Base-by-base conservation (phyloP, 2,888 invertebrate genomes). In the Oeneis ivallda region DNA sequence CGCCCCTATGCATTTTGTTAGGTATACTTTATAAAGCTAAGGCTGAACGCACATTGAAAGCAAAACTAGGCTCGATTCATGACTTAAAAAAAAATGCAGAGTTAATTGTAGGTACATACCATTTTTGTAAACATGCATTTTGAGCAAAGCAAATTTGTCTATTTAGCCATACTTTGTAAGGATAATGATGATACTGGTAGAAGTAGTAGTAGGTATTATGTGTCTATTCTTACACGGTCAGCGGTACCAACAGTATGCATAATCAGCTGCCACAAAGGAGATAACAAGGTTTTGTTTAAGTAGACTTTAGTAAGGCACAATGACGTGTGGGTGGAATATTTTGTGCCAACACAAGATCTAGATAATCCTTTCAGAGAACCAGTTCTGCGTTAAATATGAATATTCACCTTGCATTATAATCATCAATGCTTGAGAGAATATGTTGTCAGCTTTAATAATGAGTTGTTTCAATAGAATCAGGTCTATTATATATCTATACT, bases 271-370 rank as follows among this genome's bases (percentile, higher is more conserved):
- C 50, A 63, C 45, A 32, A 50, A 17, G 56, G 66, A 66, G 68
- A 68, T 53, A 63, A 66, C 66, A 63, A 68, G 56, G 43, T 54
- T 52, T 62, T 59, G 32, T 62, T 65, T 59, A 58, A 63, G 63
- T 61, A 49, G 66, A 60, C 63, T 64, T 65, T 39, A 45, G 59
- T 59, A 32, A 59, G 47, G 17, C 52, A 66, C 56, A 60, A 64
- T 57, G 60, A 50, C 50, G 41, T 63, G 66, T 66, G 41, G 60
- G 66, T 66, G 60, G 68, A 63, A 61, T 43, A 65, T 63, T 65
- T 68, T 63, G 41, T 61, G 41, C 52, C 41, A 61, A 60, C 60
- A 65, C 32, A 50, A 61, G 41, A 52, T 43, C 17, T n/a, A 63
- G 52, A 63, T 66, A 68, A 59, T 59, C 47, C 61, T 41, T 52